Percentiles rank a stretch among this genome's conserved stretches.
Evolutionary conservation across 2,888 invertebrate species (phyloP).

Genomic region (Aromia moschata): DNA sequence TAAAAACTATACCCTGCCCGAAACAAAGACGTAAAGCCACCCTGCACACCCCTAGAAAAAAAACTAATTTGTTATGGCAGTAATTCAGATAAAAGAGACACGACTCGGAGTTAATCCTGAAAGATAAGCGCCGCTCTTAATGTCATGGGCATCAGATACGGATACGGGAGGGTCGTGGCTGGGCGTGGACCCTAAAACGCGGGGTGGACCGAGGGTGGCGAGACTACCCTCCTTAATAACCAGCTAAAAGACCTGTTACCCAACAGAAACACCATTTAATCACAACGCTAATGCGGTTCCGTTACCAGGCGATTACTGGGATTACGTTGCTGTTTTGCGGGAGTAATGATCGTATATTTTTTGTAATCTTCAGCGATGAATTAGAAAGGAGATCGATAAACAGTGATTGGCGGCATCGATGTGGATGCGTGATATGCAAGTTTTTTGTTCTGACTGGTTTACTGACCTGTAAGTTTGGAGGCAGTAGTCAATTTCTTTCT

Average conservation of each 20-base stretch:
- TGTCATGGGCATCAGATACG: slow-evolving; percentile 37
- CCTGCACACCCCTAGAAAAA: not conserved
- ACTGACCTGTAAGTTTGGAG: too few species aligned
- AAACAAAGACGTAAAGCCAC: not conserved
- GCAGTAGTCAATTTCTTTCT: too few species aligned
- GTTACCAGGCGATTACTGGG: slow-evolving; percentile 30
- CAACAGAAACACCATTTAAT: slow-evolving; percentile 32
- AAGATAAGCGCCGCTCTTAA: slow-evolving; percentile 26
- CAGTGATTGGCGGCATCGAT: too few species aligned
- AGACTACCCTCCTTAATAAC: slow-evolving; percentile 33
- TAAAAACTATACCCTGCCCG: not conserved
- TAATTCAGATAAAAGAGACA: slow-evolving; percentile 29
- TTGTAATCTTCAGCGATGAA: too few species aligned
- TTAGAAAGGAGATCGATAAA: too few species aligned
- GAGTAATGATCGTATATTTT: not conserved
- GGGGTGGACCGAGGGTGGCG: slow-evolving; percentile 46
- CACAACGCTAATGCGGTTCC: slow-evolving; percentile 24
- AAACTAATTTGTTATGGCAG: slow-evolving; percentile 29
- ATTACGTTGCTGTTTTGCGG: slow-evolving; percentile 27
- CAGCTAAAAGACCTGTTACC: slow-evolving; percentile 36
- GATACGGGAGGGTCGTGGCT: slow-evolving; percentile 38
- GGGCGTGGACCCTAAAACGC: slow-evolving; percentile 44
- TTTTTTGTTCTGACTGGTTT: not conserved
- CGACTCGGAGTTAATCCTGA: slow-evolving; percentile 31
- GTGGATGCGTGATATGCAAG: not conserved